Evolutionary conservation across 2,888 invertebrate genomes (phyloP), one percentile per base, ranked within the genome.

Genomic region (Linnaemya vulpina): DNA sequence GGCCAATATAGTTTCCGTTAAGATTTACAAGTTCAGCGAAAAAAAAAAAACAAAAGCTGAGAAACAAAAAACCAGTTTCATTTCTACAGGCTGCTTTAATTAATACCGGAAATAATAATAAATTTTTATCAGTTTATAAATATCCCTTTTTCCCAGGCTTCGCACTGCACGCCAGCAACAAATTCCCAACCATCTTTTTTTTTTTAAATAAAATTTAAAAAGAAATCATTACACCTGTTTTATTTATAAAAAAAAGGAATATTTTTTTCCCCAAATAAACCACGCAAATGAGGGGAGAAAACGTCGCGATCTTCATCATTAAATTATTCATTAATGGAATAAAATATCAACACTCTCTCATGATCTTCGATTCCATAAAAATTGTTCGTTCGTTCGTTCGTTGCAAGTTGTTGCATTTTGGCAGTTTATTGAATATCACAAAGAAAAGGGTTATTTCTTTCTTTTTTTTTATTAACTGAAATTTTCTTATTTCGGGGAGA

Each of bases 161-260:
- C n/a, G 40, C 75, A 70, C 38, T 22, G n/a, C 20, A 17, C 43
- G 5, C 5, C 2, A 7, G 5, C 30, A 74, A 49, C 40, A 38
- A 51, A 0, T 25, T n/a, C n/a, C n/a, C n/a, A n/a, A 20, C 71
- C 30, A 68, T 62, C 55, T 78, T 51, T 53, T 53, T 40, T 70
- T 65, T 60, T 43, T 73, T 25, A 30, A 35, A 38, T 22, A 67
- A 30, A 30, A 30, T 40, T 40, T 20, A 68, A 60, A 73, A 77
- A 75, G 84, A 85, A 85, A 85, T 85, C 85, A 75, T 82, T 85
- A 82, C 85, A 85, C 85, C 85, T 85, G 85, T 79, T 85, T 82
- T 15, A 9, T 35, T 35, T 9, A 35, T 10, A 46, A 46, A 17
- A 46, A 55, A 46, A 55, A 53, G 4, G 20, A 58, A 46, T 58